Evolutionary conservation across 35 echinoderm and acorn worm genomes (phyloP).

Genomic region (Diadema setosum): DNA sequence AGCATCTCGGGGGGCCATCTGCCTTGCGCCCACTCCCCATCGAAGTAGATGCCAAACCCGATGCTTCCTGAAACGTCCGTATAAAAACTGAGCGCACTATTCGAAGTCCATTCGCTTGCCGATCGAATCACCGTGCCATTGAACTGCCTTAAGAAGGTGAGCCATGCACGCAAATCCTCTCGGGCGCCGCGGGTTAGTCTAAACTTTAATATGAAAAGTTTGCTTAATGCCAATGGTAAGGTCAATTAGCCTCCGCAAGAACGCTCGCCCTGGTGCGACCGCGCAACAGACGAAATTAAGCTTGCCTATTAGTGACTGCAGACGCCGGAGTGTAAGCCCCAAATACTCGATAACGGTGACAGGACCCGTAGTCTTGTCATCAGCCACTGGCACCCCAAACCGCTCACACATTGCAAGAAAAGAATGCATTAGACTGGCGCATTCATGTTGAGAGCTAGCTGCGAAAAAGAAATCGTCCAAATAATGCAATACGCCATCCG

Average conservation of each 20-base stretch:
- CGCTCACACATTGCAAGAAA: constrained; percentile 16
- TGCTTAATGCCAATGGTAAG: not conserved
- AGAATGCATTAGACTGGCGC: not conserved
- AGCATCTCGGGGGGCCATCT: not conserved
- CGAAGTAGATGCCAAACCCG: constrained; percentile 17
- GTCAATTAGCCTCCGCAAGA: constrained; percentile 3
- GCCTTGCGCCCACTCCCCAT: constrained; percentile 21
- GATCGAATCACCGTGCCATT: not conserved
- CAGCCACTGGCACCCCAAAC: constrained; percentile 33
- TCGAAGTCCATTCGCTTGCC: not conserved
- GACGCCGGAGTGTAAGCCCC: not conserved
- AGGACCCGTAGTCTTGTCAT: constrained; percentile 37
- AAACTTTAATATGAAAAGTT: not conserved
- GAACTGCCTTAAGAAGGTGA: not conserved
- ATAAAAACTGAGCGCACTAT: not conserved
- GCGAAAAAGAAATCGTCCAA: constrained; percentile 36
- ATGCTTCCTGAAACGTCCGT: constrained; percentile 17
- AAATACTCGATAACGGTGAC: not conserved
- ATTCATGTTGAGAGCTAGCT: not conserved
- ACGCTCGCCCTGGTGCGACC: not conserved
- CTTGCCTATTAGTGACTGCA: constrained; percentile 27
- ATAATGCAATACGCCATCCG: not conserved
- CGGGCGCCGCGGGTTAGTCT: not conserved
- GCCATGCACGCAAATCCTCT: not conserved
- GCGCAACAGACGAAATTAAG: constrained; percentile 36